These are phyloP conservation scores for Psittacula echo DNA, from an alignment of 2,797 vertebrate genomes.

Conservation along the genomic window DNA sequence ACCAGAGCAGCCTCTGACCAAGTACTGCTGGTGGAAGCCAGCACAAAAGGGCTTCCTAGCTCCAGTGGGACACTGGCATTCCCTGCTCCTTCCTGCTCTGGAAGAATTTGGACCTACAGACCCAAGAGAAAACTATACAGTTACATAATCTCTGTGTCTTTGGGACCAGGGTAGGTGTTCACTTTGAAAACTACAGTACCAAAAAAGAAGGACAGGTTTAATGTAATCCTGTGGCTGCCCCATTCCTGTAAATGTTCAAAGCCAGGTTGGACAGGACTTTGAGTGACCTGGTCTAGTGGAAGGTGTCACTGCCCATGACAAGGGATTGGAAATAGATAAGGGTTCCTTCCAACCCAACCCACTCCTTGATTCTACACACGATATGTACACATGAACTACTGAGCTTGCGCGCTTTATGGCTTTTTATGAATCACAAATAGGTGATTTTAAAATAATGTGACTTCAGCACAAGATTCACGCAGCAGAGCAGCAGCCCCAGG, in stretches of 20 bases:
- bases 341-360: rapidly evolving
- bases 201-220: no score
- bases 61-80: neutral
- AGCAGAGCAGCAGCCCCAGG: neutral
- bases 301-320: neutral
- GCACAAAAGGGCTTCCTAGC: rapidly evolving
- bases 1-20: rapidly evolving
- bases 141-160: neutral
- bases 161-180: neutral
- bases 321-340: neutral
- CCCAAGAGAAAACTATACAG: neutral
- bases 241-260: neutral
- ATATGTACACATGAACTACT: rapidly evolving
- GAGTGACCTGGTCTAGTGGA: neutral
- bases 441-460: neutral
- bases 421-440: neutral
- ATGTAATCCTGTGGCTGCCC: neutral
- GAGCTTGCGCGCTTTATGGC: neutral
- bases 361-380: rapidly evolving
- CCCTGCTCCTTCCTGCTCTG: neutral
- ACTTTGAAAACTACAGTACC: neutral
- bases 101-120: neutral
- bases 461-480: neutral
- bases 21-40: no score
- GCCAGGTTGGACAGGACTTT: neutral